A percentile compares a stretch with the other conserved stretches of the same genome.
These are phyloP conservation scores for Meriones unguiculatus DNA, from an alignment of 2,113 vertebrate genomes.

Conservation along the genomic window DNA sequence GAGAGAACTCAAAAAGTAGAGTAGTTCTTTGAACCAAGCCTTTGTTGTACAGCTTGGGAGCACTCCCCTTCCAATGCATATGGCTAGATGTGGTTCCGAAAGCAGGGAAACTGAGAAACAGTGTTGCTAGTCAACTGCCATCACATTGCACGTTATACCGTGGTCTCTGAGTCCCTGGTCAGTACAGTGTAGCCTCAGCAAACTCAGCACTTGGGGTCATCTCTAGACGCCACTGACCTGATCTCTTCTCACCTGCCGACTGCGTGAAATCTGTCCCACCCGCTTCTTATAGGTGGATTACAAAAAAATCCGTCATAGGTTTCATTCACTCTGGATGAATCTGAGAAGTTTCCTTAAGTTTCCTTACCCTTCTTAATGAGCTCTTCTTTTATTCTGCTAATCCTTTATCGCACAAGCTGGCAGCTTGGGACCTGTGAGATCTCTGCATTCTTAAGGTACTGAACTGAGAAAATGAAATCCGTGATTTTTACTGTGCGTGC, in stretches of 20 bases:
- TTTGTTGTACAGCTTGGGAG: constrained; percentile 40
- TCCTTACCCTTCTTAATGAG: constrained; percentile 74
- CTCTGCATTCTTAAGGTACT: constrained; percentile 43
- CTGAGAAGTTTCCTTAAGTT: constrained; percentile 77
- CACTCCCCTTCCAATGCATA: background rate
- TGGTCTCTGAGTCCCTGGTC: constrained; percentile 63
- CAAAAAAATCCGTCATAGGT: constrained; percentile 73
- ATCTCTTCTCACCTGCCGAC: constrained; percentile 79
- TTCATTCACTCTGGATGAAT: constrained; percentile 83
- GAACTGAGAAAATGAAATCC: background rate
- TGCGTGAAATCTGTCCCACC: constrained; percentile 81
- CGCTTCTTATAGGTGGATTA: constrained; percentile 79
- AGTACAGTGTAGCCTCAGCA: constrained; percentile 60
- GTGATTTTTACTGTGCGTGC: constrained; percentile 59
- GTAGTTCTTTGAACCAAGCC: background rate
- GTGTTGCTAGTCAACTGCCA: constrained; percentile 26
- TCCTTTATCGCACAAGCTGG: constrained; percentile 6
- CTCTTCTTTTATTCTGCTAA: constrained; percentile 35
- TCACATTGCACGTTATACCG: background rate
- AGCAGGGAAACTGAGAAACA: constrained; percentile 43
- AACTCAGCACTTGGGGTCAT: constrained; percentile 71
- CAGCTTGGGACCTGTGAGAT: constrained; percentile 69
- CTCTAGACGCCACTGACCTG: constrained; percentile 71
- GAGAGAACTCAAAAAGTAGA: background rate
- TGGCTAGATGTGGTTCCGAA: background rate